These are phyloP conservation scores for Prosopocoilus inquinatus DNA, from an alignment of 2,888 invertebrate genomes.

Conservation along the genomic window DNA sequence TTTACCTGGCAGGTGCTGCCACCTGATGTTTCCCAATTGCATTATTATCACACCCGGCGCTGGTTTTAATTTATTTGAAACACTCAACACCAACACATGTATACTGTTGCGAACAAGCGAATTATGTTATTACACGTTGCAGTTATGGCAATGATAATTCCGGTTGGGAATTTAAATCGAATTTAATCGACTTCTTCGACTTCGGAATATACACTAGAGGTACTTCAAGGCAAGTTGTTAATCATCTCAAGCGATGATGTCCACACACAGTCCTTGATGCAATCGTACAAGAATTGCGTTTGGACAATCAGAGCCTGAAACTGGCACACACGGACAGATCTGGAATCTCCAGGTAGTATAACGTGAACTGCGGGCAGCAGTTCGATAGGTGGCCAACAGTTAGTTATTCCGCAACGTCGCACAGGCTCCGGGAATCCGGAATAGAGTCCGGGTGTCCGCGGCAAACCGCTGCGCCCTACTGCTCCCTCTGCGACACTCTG, in stretches of 20 bases:
- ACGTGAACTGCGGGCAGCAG: background rate
- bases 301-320: slow-evolving; percentile 65
- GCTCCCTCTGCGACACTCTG: slow-evolving; percentile 14
- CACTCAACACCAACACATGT: too few relatives aligned
- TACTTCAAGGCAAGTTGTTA: slow-evolving; percentile 27
- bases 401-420: slow-evolving; percentile 21
- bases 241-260: slow-evolving; percentile 59
- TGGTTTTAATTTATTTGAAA: too few relatives aligned
- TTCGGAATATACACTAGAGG: too few relatives aligned
- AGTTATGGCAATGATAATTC: too few relatives aligned
- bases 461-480: slow-evolving; percentile 18
- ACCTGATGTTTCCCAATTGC: slow-evolving; percentile 7
- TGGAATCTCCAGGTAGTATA: too few relatives aligned
- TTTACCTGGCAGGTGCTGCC: slow-evolving; percentile 9
- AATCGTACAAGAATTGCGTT: slow-evolving; percentile 64
- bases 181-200: too few relatives aligned
- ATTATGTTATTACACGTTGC: too few relatives aligned
- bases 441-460: slow-evolving; percentile 19
- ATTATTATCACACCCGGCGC: too few relatives aligned
- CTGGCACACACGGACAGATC: slow-evolving; percentile 25
- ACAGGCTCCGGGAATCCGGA: slow-evolving; percentile 20
- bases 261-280: slow-evolving; percentile 62
- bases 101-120: too few relatives aligned
- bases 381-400: slow-evolving; percentile 12
- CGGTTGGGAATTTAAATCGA: too few relatives aligned